Base-by-base conservation (phyloP, 2,113 vertebrate species). In the Ranitomeya variabilis region DNA sequence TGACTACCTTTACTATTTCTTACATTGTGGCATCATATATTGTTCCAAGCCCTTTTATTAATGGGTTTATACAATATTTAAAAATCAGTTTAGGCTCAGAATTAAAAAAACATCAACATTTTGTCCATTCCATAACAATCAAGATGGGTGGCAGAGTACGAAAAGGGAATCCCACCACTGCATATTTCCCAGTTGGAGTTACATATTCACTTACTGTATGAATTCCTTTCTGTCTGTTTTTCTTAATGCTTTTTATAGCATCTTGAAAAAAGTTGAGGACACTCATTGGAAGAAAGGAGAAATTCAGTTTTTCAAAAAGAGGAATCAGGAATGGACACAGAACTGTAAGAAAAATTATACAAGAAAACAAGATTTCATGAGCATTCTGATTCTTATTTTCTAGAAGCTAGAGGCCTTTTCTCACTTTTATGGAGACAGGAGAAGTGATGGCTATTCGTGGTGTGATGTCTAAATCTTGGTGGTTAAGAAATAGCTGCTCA, bases 241-340 rank as follows among this genome's bases (percentile, higher is more conserved):
- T 11, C 90, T 92, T 94, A 21, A 95, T 91, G 87, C 89, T 92
- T 66, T 15, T 0, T 0, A 95, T 0, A 4, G 91, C 82, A 74
- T 84, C 91, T 45, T 80, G 45, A 66, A 94, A 95, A 89, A 94
- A 95, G 7, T 92, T 85, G 0, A 90, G 31, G 16, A 87, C 69
- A 9, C 80, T 60, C 0, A 0, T 0, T 0, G 92, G 86, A 76
- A 93, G 91, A 6, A 94, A 0, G 21, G 3, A 91, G 0, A 91
- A 0, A 0, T 91, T 88, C 88, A 93, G 0, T 89, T 91, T 93
- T 9, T 0, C 62, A 86, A 95, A 0, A 67, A 93, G 0, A 78
- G 94, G 93, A 66, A 0, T 16, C 8, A 92, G 0, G 19, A 91
- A 92, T 73, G 94, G 94, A 21, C 11, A 93, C 9, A 83, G 7